These are phyloP conservation scores for Xanthostigma xanthostigma DNA, from an alignment of 2,888 invertebrate species.

Conservation along the genomic window DNA sequence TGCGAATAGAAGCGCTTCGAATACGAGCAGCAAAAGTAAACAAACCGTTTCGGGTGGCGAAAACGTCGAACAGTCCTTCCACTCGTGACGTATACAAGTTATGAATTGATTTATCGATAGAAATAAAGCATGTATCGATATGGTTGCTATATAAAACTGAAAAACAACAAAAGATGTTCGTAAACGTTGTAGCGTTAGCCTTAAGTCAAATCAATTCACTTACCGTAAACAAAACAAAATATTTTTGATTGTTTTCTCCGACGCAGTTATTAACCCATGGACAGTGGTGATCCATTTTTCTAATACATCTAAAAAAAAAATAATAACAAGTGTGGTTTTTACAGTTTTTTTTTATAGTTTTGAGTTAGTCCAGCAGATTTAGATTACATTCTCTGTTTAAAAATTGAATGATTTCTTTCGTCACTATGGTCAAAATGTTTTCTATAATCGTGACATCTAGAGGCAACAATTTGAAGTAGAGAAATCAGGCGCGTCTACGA, in stretches of 20 bases:
- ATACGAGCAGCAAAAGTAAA: slow-evolving; percentile 75
- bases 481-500: too few species aligned
- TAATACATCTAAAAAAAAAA: slow-evolving; percentile 46
- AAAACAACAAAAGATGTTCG: slow-evolving; percentile 20
- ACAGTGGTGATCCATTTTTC: slow-evolving; percentile 79
- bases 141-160: slow-evolving; percentile 95
- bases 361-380: slow-evolving; percentile 34
- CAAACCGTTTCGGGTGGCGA: slow-evolving; percentile 94
- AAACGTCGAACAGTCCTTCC: slow-evolving; percentile 86
- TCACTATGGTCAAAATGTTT: too few species aligned
- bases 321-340: neutral
- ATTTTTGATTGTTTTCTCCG: slow-evolving; percentile 98
- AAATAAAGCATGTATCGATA: slow-evolving; percentile 86
- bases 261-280: slow-evolving; percentile 99
- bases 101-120: slow-evolving; percentile 88
- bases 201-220: slow-evolving; percentile 24
- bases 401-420: too few species aligned
- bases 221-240: slow-evolving; percentile 95
- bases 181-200: too few species aligned
- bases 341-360: too few species aligned
- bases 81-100: slow-evolving; percentile 82
- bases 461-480: too few species aligned
- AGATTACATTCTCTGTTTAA: too few species aligned
- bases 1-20: slow-evolving; percentile 90
- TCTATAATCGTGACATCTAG: too few species aligned